These are phyloP conservation scores for Hypsibius dujardini DNA, from an alignment of 1,140 invertebrate species.

Conservation along the genomic window DNA sequence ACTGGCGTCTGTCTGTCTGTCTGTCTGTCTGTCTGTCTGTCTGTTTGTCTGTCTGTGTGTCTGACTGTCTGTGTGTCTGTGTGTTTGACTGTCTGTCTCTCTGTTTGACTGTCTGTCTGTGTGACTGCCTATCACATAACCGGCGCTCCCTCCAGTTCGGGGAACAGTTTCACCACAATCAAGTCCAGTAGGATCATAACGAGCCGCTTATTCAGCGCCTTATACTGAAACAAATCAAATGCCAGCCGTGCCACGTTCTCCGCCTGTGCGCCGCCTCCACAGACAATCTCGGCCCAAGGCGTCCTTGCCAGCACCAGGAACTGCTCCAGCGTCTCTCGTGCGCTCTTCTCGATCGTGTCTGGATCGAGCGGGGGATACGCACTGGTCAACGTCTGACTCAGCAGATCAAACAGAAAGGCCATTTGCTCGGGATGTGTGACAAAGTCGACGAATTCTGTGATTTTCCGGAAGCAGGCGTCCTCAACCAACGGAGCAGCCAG, in stretches of 20 bases:
- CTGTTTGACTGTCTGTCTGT: too few relatives aligned
- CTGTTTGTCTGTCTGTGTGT: too few relatives aligned
- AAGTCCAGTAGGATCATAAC: not conserved
- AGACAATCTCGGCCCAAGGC: not conserved
- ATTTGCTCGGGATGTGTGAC: not conserved
- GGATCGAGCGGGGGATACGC: not conserved
- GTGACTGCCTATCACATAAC: too few relatives aligned
- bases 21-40: too few relatives aligned
- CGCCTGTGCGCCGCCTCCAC: not conserved
- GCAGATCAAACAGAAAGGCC: not conserved
- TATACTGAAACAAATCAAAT: constrained; percentile 1
- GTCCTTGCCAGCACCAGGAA: not conserved
- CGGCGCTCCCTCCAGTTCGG: not conserved
- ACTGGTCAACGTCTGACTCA: not conserved
- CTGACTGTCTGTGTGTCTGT: too few relatives aligned
- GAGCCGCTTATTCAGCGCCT: not conserved
- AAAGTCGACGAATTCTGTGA: not conserved
- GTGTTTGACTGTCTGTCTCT: too few relatives aligned
- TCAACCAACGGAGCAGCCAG: not conserved
- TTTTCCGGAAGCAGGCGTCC: not conserved
- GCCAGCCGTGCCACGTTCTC: not conserved
- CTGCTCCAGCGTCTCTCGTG: not conserved
- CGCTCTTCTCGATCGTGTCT: not conserved
- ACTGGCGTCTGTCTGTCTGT: too few relatives aligned
- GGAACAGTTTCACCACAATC: not conserved